These are phyloP conservation scores for Sarcophaga variegata DNA, from an alignment of 2,888 invertebrate genomes.

Conservation along the genomic window DNA sequence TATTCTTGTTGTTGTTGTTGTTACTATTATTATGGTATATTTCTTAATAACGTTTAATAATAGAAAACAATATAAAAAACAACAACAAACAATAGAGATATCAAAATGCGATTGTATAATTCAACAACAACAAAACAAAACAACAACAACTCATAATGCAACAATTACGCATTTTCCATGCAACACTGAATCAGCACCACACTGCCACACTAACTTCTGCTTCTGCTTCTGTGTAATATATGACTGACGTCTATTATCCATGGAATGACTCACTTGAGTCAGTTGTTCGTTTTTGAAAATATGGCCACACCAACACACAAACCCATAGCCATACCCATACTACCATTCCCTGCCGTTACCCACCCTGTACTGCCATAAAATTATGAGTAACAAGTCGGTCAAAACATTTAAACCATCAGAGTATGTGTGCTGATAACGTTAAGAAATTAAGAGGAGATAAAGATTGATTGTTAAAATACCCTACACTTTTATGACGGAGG, in stretches of 20 bases:
- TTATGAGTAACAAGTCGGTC: not conserved
- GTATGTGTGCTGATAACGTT: not conserved
- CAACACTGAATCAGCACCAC: slow-evolving; percentile 50
- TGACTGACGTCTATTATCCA: slow-evolving; percentile 32
- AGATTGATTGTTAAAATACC: not conserved
- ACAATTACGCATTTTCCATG: slow-evolving; percentile 66
- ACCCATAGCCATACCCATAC: not conserved
- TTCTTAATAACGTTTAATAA: slow-evolving; percentile 36
- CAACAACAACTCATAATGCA: slow-evolving; percentile 45
- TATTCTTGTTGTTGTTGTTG: not conserved
- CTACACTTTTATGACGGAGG: not conserved
- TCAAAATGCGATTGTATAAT: slow-evolving; percentile 53
- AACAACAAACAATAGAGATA: slow-evolving; percentile 27
- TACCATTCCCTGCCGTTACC: not conserved
- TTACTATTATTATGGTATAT: not conserved
- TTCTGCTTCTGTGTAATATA: slow-evolving; percentile 1
- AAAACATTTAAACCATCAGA: not conserved
- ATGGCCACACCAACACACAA: not conserved
- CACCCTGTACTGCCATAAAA: not conserved
- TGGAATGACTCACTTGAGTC: slow-evolving; percentile 17
- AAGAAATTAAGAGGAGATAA: not conserved
- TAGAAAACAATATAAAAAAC: not conserved
- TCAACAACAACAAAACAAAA: not conserved
- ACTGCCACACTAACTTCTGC: not conserved
- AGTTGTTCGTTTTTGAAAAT: not conserved